These are phyloP conservation scores for Apotomis turbidana DNA, from an alignment of 2,888 invertebrate genomes.

Conservation along the genomic window DNA sequence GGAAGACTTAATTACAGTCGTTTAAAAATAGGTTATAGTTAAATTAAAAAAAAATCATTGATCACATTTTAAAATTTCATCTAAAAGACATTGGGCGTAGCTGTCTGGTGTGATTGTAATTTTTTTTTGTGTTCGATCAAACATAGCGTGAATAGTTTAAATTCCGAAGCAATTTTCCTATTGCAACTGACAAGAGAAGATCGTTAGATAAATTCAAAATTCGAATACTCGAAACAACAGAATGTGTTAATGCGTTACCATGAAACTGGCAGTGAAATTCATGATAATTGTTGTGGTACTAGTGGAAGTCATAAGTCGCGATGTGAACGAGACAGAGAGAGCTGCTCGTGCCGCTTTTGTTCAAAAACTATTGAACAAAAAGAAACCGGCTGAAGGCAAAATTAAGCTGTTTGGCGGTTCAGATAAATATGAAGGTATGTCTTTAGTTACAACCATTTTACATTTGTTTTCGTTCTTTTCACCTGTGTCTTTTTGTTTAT, in stretches of 20 bases:
- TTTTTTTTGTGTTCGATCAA: not conserved
- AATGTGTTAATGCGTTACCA: slow-evolving; percentile 1
- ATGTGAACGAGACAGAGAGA: slow-evolving; percentile 69
- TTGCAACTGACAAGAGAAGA: not conserved
- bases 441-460: not conserved
- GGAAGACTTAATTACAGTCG: too few species aligned
- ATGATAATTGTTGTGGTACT: slow-evolving; percentile 43
- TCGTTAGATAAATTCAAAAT: not conserved
- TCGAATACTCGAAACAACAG: not conserved
- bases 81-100: too few species aligned
- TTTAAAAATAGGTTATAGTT: too few species aligned
- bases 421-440: slow-evolving; percentile 88
- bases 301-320: slow-evolving; percentile 56
- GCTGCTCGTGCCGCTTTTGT: slow-evolving; percentile 82
- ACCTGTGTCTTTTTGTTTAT: not conserved
- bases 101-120: not conserved
- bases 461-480: not conserved
- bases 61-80: too few species aligned
- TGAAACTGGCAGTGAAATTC: slow-evolving; percentile 18
- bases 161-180: not conserved
- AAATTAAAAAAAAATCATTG: too few species aligned
- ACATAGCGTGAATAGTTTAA: not conserved
- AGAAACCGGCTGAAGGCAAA: slow-evolving; percentile 89
- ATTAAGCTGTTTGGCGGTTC: slow-evolving; percentile 88
- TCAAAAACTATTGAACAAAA: slow-evolving; percentile 87